phyloP scores from a whole-genome alignment of 1,140 invertebrate genomes.

The Nasonia giraulti region DNA sequence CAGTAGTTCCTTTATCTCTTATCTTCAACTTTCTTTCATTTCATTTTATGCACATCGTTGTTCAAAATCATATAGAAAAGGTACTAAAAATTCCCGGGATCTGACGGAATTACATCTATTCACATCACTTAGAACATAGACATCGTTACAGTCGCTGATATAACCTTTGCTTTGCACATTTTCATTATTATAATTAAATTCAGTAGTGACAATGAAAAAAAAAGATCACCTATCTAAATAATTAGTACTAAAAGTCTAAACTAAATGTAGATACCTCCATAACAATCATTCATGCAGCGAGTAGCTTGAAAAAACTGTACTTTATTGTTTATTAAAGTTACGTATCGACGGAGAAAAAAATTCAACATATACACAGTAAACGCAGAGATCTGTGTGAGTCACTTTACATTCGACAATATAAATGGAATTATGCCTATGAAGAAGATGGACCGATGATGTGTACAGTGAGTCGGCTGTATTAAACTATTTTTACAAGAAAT shows the following conservation, averaged over 20 bases:
- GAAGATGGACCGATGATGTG: conserved; percentile 22
- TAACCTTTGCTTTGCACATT: not conserved
- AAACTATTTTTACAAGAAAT: conserved; percentile 26
- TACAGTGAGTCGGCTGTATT: conserved; percentile 18
- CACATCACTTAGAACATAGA: conserved; percentile 57
- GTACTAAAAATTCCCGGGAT: conserved; percentile 60
- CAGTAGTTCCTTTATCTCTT: conserved; percentile 47
- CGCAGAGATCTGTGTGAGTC: conserved; percentile 47
- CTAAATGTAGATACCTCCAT: conserved; percentile 29
- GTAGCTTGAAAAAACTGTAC: conserved; percentile 31
- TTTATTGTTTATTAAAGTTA: conserved; percentile 38
- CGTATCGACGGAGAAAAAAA: conserved; percentile 43
- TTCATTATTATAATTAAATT: conserved; percentile 34
- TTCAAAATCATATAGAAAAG: conserved; percentile 63
- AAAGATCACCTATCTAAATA: conserved; percentile 48
- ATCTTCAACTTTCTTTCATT: conserved; percentile 1
- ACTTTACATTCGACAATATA: conserved; percentile 37
- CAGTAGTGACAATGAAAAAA: conserved; percentile 34
- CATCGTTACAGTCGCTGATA: conserved; percentile 35
- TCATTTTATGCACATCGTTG: conserved; percentile 52
- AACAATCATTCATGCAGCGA: conserved; percentile 37
- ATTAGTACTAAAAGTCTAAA: conserved; percentile 46
- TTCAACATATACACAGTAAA: conserved; percentile 40
- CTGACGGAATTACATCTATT: conserved; percentile 57
- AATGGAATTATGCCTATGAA: conserved; percentile 45